Base-by-base conservation (phyloP, 2,797 vertebrate species). In the Gallinago stenura region DNA sequence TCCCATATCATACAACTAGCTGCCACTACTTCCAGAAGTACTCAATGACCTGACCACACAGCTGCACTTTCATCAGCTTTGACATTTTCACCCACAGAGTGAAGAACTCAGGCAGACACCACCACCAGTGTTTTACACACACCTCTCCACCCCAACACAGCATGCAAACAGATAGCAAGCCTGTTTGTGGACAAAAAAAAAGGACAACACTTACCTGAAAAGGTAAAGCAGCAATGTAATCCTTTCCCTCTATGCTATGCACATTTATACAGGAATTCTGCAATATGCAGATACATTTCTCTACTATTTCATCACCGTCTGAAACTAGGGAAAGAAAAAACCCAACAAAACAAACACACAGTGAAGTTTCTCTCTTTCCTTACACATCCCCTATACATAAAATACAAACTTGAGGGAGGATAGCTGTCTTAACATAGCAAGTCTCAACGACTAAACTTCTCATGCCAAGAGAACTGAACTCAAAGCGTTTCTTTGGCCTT, bases 201-300 rank as follows among this genome's bases (percentile, higher is more conserved):
- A n/a, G 8, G 8, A 37, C 10, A 76, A 39, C 39, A 70, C 91
- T 95, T 94, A 99, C 99, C 98, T 99, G 99, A 94, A 99, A 99
- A 61, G 99, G 99, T 51, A 99, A 97, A 25, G 99, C 99, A 85
- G 99, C 98, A 56, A 99, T 99, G 96, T 99, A 99, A 98, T 99
- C 99, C 95, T 99, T 99, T 39, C 99, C 99, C 14, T 98, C 99
- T 91, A 98, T 96, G 76, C 98, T 99, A 98, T 99, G 99, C 86
- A 99, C 98, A 9, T 99, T 99, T 86, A 99, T 97, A 93, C 99
- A 99, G 30, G 98, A 99, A 90, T 98, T 99, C 95, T 99, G 99
- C 89, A 99, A 97, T 56, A 99, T 99, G 95, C 99, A 99, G 87
- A 99, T 99, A 7, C 99, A 99, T 91, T 99, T 99, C 97, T 99